Conservation (phyloP, 2,797 vertebrate species). For the Lagocephalus sceleratus region DNA sequence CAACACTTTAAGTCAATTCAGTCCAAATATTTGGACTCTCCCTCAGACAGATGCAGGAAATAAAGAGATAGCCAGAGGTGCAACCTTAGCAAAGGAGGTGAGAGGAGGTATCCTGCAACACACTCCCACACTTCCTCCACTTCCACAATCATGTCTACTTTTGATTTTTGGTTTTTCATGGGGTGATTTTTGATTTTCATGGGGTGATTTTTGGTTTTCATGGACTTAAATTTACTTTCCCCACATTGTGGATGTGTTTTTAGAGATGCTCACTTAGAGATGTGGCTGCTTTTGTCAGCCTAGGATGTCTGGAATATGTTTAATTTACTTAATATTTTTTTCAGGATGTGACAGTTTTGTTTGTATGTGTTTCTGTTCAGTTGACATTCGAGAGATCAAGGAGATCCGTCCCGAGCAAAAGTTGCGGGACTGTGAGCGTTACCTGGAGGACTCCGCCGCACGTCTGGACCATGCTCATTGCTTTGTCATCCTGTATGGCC, state of each 20-base stretch:
- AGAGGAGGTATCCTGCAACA: slow-evolving; percentile 54
- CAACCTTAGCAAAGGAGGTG: slow-evolving; percentile 46
- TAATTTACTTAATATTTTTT: background rate
- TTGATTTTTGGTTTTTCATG: no score
- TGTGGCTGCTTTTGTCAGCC: no score
- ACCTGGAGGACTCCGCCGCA: slow-evolving; percentile 88
- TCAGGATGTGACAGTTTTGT: background rate
- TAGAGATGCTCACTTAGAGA: no score
- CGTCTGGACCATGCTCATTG: slow-evolving; percentile 87
- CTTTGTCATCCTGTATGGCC: slow-evolving; percentile 94
- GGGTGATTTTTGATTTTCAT: background rate
- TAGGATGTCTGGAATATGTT: background rate
- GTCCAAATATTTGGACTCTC: slow-evolving; percentile 50
- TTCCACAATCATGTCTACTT: slow-evolving; percentile 8
- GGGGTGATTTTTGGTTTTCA: background rate
- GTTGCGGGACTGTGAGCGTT: slow-evolving; percentile 95
- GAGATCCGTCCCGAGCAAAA: slow-evolving; percentile 93
- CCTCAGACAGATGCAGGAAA: slow-evolving; percentile 50
- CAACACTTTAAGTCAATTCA: slow-evolving; percentile 27
- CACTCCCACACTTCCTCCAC: slow-evolving; percentile 49
- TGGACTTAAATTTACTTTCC: background rate
- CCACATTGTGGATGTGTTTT: no score
- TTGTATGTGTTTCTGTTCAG: slow-evolving; percentile 60
- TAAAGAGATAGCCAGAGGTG: slow-evolving; percentile 54
- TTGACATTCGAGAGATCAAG: slow-evolving; percentile 97